Evolutionary conservation across 2,888 invertebrate genomes (phyloP), one percentile per base, ranked within the genome.

Genomic region (Buathra laborator): DNA sequence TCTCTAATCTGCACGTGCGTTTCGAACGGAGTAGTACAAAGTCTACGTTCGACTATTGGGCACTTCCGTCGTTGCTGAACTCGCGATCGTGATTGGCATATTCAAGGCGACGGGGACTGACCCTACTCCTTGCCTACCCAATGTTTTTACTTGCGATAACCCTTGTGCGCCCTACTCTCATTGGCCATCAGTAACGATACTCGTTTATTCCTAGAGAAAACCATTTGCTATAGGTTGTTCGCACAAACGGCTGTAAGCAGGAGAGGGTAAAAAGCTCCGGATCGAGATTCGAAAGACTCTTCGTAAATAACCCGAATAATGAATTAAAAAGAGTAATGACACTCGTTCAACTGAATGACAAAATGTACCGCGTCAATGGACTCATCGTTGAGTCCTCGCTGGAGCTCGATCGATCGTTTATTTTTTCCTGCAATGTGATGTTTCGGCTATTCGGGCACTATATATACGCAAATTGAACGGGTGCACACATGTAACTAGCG

Each of bases 1-100:
- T 86, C 86, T 88, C 80, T 81, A 32, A 32, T 62, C 32, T 87
- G 89, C 91, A 91, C 91, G 91, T 91, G 91, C 89, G 89, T 91
- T 91, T 91, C 89, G 90, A 89, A 89, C 86, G 87, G 75, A 62
- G 80, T 86, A 85, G 90, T 89, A 90, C 89, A 88, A 91, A 90
- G 90, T 89, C 85, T 86, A 86, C 77, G 80, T 32, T 24, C 43
- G 24, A 10, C 76, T 29, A 81, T 86, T 84, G 81, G 79, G 16
- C 44, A 29, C 16, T 79, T 83, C 64, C 64, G 19, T 37, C 32
- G 74, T 10, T n/a, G 62, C 29, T 59, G 44, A 29, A 29, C 12
- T 1, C 16, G n/a, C 44, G 14, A 59, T 74, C 51, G 62, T 12
- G 16, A 62, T 10, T 16, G 37, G 37, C 37, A 10, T 1, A 10